phyloP scores from a whole-genome alignment of 2,888 invertebrate genomes.

The Poecilobothrus nobilitatus region DNA sequence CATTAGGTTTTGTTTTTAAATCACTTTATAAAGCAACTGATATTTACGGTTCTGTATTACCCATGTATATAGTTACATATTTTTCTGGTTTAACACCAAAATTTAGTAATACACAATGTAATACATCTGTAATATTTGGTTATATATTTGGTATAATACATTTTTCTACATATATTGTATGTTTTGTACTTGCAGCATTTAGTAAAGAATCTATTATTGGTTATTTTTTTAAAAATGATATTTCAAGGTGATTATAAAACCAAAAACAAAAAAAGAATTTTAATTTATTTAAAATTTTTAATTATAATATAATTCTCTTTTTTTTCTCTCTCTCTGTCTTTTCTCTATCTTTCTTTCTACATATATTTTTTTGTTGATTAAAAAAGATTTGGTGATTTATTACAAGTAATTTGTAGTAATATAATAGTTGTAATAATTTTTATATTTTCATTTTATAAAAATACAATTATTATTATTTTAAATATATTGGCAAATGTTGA shows the following conservation, averaged over 20 bases:
- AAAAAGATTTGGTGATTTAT: neutral
- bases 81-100: neutral
- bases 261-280: neutral
- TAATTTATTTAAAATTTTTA: too few species aligned
- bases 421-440: neutral
- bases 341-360: too few species aligned
- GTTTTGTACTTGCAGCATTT: neutral
- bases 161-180: neutral
- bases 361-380: too few species aligned
- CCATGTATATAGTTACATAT: neutral
- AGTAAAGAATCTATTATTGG: neutral
- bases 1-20: too few species aligned
- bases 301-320: too few species aligned
- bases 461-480: neutral
- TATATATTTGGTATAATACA: neutral
- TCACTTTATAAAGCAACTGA: neutral
- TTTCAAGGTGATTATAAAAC: neutral
- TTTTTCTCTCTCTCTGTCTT: too few species aligned
- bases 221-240: neutral
- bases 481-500: neutral
- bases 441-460: neutral
- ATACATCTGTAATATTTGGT: neutral
- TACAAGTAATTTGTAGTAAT: neutral
- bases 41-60: neutral
- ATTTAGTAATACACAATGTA: neutral